Base-by-base conservation (phyloP, 2,797 vertebrate species). In the Aldrovandia affinis region DNA sequence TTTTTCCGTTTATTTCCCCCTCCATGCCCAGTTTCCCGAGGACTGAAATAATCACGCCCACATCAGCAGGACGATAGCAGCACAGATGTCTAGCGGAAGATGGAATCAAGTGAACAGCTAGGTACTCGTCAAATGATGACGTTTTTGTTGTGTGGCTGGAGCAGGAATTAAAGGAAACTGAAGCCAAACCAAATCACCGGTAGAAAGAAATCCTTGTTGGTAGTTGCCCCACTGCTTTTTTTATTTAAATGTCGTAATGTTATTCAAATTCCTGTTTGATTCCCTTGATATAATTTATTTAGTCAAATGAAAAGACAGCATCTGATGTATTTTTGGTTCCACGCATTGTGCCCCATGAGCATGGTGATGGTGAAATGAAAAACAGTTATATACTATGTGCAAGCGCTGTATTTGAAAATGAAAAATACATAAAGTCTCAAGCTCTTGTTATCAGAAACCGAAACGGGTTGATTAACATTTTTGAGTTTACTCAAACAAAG, bases 31-130 rank as follows among this genome's bases (percentile, higher is more conserved):
- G 83, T 47, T 50, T 7, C 30, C 39, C 1, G 55, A 30, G 50
- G 28, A 57, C 79, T 54, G 20, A 28, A 65, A 54, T 63, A 28
- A 65, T 61, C 83, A 70, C 50, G 54, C 65, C 65, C 57, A 61
- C 78, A 28, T 0, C 36, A 0, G 30, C 75, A 75, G 63, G n/a
- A 68, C 80, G 39, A 8, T 61, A 42, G 70, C 77, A 42, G 65
- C 33, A 33, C 89, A 84, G 84, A 88, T 91, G 90, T 85, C 78
- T 55, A 63, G 82, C 42, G 55, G 59, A 89, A 82, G 85, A 93
- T 93, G 92, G 83, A 61, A 52, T 81, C 89, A 80, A 39, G 83
- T 33, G 89, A 91, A 55, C 90, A 91, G 65, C 77, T 91, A 84
- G 92, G 92, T 92, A 90, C 50, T 57, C 70, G 70, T 83, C 25